Evolutionary conservation across 1,140 invertebrate genomes (phyloP), one percentile per base, ranked within the genome.

Genomic region (Armadillidium nasatum): DNA sequence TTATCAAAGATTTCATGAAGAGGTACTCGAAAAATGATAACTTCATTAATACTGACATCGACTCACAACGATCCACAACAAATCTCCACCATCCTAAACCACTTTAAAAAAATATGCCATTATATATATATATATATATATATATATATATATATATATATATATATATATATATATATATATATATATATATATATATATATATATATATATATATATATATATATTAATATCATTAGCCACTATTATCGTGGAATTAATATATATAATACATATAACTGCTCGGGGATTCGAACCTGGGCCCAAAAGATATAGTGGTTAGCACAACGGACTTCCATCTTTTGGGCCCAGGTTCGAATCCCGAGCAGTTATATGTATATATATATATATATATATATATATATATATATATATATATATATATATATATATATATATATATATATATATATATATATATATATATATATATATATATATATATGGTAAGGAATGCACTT

Each of bases 11-110:
- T 19, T 6, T 75, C 11, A 75, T 19, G 7, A 44, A 15, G 7
- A 43, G 43, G 7, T 33, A 10, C 0, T 11, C n/a, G 44, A 10
- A 15, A 21, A 15, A 7, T 7, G 73, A n/a, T 15, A 66, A 10
- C 7, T 68, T 75, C 45, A 10, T 44, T 19, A 75, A 44, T 67
- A 60, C 69, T 22, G n/a, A 21, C 11, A 75, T 4, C n/a, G 19
- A 15, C 4, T 71, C 71, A 0, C 77, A 74, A 10, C 66, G 69
- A 71, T 82, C 82, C 79, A 75, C 78, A 21, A 80, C 76, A 76
- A 76, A 82, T 19, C 82, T 60, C 81, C 82, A 82, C 15, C 80
- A 68, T 10, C 72, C 72, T 19, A 50, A 81, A 74, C 10, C 75
- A 80, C 81, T 78, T n/a, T 81, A 43, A 78, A 19, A 76, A 45